Base-by-base conservation (phyloP, 1,140 invertebrate species). In the Brachionus calyciflorus region DNA sequence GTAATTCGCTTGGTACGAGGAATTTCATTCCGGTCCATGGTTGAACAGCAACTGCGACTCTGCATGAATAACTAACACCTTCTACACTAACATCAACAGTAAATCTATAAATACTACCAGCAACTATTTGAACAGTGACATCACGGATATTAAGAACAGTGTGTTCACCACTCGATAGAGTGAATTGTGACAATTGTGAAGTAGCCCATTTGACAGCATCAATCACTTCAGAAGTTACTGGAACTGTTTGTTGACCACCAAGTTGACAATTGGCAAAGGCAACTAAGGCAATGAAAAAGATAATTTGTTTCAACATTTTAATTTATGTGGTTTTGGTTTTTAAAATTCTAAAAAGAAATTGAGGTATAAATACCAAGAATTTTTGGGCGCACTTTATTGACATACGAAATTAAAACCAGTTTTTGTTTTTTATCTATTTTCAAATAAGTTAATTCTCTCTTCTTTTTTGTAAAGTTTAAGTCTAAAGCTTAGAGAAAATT, bases 61-160 rank as follows among this genome's bases (percentile, higher is more conserved):
- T 19, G 17, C 69, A 73, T 12, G 69, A 40, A n/a, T 51, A 73
- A 26, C 19, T 51, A 19, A 51, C 26, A 73, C 2, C 24, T n/a
- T 2, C 9, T 2, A 73, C 37, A 33, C 21, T 49, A n/a, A 73
- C 33, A 40, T 73, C 69, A n/a, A 73, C 9, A 12, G 69, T 73
- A 40, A 73, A 73, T 49, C 30, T 73, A 28, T 73, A 73, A 19
- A 40, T 51, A 10, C 28, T 17, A 14, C 69, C 69, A 26, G 69
- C 46, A 41, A 73, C 69, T 37, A 30, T n/a, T 55, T 73, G 69
- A 26, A 21, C 51, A n/a, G n/a, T 53, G 12, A 73, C 9, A 41
- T 73, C 37, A 21, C 69, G 44, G 30, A 73, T 41, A n/a, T 49
- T 73, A 2, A 28, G 19, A 26, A 73, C 46, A 12, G 17, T 19